Conservation (phyloP, 2,113 vertebrate genomes). For the Chinchilla lanigera region DNA sequence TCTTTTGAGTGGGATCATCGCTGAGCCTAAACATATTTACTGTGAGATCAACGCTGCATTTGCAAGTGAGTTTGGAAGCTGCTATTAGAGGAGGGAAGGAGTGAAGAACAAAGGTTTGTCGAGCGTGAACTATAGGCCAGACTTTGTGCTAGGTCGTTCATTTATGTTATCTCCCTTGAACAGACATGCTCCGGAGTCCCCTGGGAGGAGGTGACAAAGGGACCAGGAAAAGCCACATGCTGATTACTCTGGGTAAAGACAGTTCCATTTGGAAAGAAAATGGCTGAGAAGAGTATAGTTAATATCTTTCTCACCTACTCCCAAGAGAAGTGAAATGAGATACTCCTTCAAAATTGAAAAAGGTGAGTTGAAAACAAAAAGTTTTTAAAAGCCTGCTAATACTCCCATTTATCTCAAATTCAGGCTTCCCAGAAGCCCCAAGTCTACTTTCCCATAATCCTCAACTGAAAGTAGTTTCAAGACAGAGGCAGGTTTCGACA, state of each 20-base stretch:
- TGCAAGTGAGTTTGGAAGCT: constrained; percentile 74
- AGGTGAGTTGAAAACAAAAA: neutral
- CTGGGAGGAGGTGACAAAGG: neutral
- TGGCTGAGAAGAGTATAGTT: neutral
- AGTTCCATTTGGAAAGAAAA: constrained; percentile 50
- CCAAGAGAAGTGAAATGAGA: neutral
- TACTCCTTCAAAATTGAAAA: constrained; percentile 28
- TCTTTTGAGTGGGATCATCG: constrained; percentile 54
- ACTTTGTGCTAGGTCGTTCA: neutral
- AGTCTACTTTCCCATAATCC: neutral
- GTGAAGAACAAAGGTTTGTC: neutral
- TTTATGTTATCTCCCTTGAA: neutral
- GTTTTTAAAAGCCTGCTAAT: neutral
- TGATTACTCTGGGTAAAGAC: neutral
- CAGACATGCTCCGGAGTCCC: neutral
- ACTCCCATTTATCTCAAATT: neutral
- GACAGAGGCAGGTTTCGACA: neutral
- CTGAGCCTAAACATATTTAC: constrained; percentile 71
- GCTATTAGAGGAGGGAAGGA: neutral
- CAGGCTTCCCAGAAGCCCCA: constrained; percentile 28
- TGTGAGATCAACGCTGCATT: constrained; percentile 76
- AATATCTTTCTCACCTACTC: constrained; percentile 1
- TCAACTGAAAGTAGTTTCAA: neutral
- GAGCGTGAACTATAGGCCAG: neutral
- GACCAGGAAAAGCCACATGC: neutral